phyloP scores from a whole-genome alignment of 2,888 invertebrate genomes.

The Meiosimyza platycephala region DNA sequence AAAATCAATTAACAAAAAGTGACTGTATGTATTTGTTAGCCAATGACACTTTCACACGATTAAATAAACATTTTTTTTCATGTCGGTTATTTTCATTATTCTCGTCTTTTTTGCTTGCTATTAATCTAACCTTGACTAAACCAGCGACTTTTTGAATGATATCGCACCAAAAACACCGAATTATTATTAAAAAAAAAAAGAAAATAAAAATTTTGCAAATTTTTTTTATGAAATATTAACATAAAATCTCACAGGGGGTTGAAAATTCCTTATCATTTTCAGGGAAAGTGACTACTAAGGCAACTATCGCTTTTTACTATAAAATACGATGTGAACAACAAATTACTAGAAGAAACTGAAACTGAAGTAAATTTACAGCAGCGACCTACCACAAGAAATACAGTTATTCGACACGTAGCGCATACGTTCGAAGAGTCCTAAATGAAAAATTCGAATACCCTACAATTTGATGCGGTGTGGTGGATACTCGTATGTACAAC shows the following conservation, averaged over 20 bases:
- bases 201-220: too few relatives aligned
- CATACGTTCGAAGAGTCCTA: slow-evolving; percentile 28
- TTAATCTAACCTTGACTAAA: slow-evolving; percentile 26
- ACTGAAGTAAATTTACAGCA: background rate
- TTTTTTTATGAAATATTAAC: too few relatives aligned
- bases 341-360: too few relatives aligned
- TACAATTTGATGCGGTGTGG: slow-evolving; percentile 5
- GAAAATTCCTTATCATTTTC: too few relatives aligned
- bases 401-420: slow-evolving; percentile 23
- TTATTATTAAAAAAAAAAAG: too few relatives aligned
- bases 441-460: slow-evolving; percentile 22
- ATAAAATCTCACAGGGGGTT: too few relatives aligned
- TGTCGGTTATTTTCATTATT: background rate
- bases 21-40: slow-evolving; percentile 12
- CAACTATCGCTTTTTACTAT: too few relatives aligned
- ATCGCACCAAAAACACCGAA: too few relatives aligned
- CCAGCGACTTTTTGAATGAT: background rate
- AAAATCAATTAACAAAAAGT: slow-evolving; percentile 31
- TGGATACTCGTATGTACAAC: too few relatives aligned
- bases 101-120: background rate
- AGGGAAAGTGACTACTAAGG: too few relatives aligned
- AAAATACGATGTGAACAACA: too few relatives aligned
- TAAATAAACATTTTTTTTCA: background rate
- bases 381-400: slow-evolving; percentile 36
- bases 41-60: slow-evolving; percentile 6